These are phyloP conservation scores for Acanthosepion lycidas DNA, from an alignment of 2,888 invertebrate genomes.

Conservation along the genomic window DNA sequence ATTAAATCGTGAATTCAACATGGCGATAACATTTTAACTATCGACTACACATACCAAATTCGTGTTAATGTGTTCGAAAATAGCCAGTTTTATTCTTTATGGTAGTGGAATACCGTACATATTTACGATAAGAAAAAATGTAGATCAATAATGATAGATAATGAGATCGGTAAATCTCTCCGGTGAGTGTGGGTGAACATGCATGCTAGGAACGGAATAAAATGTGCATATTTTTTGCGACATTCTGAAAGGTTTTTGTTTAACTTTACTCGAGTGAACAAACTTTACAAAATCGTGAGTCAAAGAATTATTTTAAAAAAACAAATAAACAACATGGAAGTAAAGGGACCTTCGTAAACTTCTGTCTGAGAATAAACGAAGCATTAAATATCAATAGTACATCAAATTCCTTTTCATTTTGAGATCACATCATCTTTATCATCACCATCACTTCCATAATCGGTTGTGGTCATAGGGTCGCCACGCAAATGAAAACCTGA, in stretches of 20 bases:
- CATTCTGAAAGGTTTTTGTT: neutral
- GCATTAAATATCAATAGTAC: too few species aligned
- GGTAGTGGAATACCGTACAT: conserved; percentile 18
- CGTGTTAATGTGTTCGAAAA: neutral
- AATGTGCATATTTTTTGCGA: neutral
- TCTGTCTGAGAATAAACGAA: too few species aligned
- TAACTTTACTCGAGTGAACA: neutral
- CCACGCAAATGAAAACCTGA: too few species aligned
- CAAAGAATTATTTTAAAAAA: neutral
- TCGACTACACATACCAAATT: conserved; percentile 2
- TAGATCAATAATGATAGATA: neutral
- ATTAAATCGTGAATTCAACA: conserved; percentile 14
- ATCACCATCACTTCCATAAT: too few species aligned
- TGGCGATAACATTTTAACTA: neutral
- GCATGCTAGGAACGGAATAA: neutral
- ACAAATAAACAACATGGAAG: neutral
- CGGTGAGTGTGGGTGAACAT: neutral
- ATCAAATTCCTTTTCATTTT: too few species aligned
- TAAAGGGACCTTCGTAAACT: too few species aligned
- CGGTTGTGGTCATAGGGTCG: too few species aligned
- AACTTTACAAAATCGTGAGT: neutral
- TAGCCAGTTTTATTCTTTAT: neutral
- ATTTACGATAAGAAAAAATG: neutral
- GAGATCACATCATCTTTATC: too few species aligned
- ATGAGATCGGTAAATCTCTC: neutral